Evolutionary conservation across 1,140 invertebrate genomes (phyloP), one percentile per base, ranked within the genome.

Genomic region (Drosophila malerkotliana): DNA sequence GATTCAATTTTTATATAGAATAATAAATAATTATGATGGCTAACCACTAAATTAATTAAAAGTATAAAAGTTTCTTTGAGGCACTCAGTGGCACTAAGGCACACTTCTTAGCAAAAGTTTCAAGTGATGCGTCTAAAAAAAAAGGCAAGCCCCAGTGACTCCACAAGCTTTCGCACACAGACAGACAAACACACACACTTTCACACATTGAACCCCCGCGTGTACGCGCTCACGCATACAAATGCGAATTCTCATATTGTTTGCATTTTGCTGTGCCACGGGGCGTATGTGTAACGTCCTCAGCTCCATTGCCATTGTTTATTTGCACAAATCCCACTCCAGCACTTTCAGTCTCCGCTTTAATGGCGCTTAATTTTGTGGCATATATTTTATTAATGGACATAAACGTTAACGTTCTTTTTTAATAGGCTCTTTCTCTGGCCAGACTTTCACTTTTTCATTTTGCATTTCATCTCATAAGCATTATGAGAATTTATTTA

Each of bases 311-410:
- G 61, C 15, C 61, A 72, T 76, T 79, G 76, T 83, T 69, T 78
- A 74, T 75, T 73, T 60, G 55, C 26, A 48, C 52, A 39, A 41
- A 47, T 53, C 30, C 48, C 52, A 15, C n/a, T 51, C 44, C 44
- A 15, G 15, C 26, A 26, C 6, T n/a, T 51, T 18, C 52, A 49
- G 12, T 18, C 5, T 21, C 32, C 47, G 34, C 39, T 66, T 76
- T 85, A 85, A 77, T 77, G 72, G 60, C 67, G 77, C 68, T 85
- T 84, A 67, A 85, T 79, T 79, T 77, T 69, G 80, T 57, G 77
- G 63, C 81, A 77, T 56, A 76, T 71, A 72, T 79, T 79, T 77
- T 80, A 77, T 85, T 85, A 84, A 85, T 80, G 80, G 66, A 71
- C 80, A 69, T 68, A 83, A 84, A 66, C 49, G 67, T 57, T 66